Evolutionary conservation across 2,113 vertebrate genomes (phyloP), one percentile per base, ranked within the genome.

Genomic region (Rana temporaria): DNA sequence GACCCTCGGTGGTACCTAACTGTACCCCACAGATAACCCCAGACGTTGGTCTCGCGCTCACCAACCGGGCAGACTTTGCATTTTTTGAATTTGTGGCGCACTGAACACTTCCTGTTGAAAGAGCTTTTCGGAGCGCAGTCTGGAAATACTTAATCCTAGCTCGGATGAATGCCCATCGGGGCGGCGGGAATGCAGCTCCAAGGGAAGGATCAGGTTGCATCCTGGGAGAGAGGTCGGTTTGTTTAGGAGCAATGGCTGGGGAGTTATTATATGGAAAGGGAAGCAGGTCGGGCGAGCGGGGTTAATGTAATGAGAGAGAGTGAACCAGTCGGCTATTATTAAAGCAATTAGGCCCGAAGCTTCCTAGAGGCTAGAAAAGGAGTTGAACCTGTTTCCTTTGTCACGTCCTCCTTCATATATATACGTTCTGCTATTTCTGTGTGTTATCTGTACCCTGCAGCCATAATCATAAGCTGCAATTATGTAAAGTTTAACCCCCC

Each of bases 101-200:
- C 9, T 34, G 71, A 17, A 30, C 30, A 60, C 30, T 32, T 60
- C 56, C 71, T 16, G 9, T 56, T 17, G 69, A 72, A 56, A 56
- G 14, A 57, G n/a, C 53, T 14, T 48, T 48, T 11, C 14, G 14
- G 52, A 14, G 72, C 60, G 56, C 72, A 60, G 60, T 75, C 72
- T 75, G 72, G 72, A 75, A 75, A 60, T 42, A 60, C 70, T 73
- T 73, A 73, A 75, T 62, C 72, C 55, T 12, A 2, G 72, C 56
- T 75, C 30, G 16, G 60, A 75, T 42, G 22, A 59, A 18, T 17
- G 72, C 38, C 72, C n/a, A 62, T 75, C 56, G 56, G 22, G 30
- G 15, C 72, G 22, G 56, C 1, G 71, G 26, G 53, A n/a, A 30
- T 19, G 2, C 18, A 4, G 55, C 53, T 20, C 0, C 22, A 19